Evolutionary conservation across 2,888 invertebrate genomes (phyloP), one percentile per base, ranked within the genome.

Genomic region (Thera britannica): DNA sequence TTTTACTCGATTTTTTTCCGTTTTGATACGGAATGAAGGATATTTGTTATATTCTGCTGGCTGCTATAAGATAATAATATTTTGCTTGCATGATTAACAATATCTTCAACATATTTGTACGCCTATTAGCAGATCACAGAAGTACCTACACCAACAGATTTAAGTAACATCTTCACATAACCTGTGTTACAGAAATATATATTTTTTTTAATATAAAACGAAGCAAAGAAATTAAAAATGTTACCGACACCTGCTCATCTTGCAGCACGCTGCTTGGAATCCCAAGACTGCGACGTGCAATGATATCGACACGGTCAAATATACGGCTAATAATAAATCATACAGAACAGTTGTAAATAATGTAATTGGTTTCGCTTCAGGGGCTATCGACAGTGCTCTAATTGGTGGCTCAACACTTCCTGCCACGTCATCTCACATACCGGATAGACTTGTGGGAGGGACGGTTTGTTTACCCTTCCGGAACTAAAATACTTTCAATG

Each of bases 301-400:
- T 87, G 82, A 77, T 83, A 87, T 83, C 76, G 85, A 85, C 89
- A 83, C 79, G 83, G 86, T 79, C 85, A 78, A 79, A 79, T 79
- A 81, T 79, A 78, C 72, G 65, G 69, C 59, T 76, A 76, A 69
- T 72, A 74, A 73, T 76, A 76, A 67, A 73, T 72, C 72, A 71
- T 70, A 62, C 44, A 61, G 51, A 23, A 58, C 64, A 61, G 38
- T 58, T 48, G 58, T 62, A 67, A 56, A 55, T 62, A 58, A 58
- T 71, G 52, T 71, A 71, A 70, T 71, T 71, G 62, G 65, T 61
- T 67, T 67, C 65, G 62, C 58, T 70, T 58, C 34, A 36, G 62
- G 9, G 55, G 52, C 35, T 46, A 61, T 54, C 54, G 36, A 58
- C 60, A 51, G 36, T 49, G 61, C 49, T 65, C 38, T 55, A 48